phyloP scores from a whole-genome alignment of 2,888 invertebrate genomes.

The Cyclophora punctaria region DNA sequence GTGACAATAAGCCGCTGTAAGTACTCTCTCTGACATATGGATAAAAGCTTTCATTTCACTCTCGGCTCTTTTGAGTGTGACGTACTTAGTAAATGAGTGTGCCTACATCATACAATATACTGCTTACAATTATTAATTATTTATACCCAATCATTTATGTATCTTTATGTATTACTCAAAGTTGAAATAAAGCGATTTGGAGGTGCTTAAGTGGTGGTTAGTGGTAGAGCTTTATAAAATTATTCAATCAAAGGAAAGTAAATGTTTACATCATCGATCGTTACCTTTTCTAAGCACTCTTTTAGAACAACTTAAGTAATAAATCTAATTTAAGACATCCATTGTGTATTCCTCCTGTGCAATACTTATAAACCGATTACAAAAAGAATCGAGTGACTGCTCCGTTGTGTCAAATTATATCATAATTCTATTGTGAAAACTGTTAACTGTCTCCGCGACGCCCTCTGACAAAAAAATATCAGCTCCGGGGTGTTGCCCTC shows the following conservation, averaged over 20 bases:
- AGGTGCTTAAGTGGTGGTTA: too few relatives aligned
- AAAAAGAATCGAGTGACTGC: constrained; percentile 25
- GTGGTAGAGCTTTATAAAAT: too few relatives aligned
- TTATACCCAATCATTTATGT: too few relatives aligned
- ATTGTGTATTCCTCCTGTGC: neutral
- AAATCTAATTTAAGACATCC: too few relatives aligned
- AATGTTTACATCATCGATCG: too few relatives aligned
- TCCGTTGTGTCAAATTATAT: constrained; percentile 71
- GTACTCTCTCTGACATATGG: constrained; percentile 74
- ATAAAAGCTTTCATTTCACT: constrained; percentile 75
- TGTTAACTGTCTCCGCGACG: constrained; percentile 71
- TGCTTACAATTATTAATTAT: too few relatives aligned
- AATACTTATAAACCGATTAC: constrained; percentile 19
- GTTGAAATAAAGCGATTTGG: too few relatives aligned
- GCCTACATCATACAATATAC: neutral
- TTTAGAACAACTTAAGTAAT: too few relatives aligned
- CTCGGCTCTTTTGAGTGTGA: constrained; percentile 68
- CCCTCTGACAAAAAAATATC: constrained; percentile 65
- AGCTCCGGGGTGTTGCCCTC: constrained; percentile 74
- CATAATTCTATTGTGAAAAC: constrained; percentile 74
- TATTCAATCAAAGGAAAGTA: too few relatives aligned
- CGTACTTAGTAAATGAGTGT: constrained; percentile 34
- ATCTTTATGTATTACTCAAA: too few relatives aligned
- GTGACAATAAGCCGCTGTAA: constrained; percentile 76
- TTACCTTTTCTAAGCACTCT: too few relatives aligned